Evolutionary conservation across 1,140 invertebrate genomes (phyloP).

Genomic region (Phortica variegata): DNA sequence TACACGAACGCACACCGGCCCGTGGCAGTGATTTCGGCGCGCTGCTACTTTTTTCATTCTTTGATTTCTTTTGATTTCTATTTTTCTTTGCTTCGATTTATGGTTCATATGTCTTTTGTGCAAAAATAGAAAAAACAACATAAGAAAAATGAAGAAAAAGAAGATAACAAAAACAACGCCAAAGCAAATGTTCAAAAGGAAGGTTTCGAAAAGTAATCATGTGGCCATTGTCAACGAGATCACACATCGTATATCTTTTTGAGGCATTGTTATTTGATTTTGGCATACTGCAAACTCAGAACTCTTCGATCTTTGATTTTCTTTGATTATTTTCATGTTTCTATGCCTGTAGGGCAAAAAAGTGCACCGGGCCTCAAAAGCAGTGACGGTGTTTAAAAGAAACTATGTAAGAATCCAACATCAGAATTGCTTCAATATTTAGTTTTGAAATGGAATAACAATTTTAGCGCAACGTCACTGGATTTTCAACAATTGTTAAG

Average conservation of each 20-base stretch:
- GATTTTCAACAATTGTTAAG: constrained; percentile 22
- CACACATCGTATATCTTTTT: constrained; percentile 53
- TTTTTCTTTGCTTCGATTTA: constrained; percentile 18
- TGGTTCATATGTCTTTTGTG: constrained; percentile 23
- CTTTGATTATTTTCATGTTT: constrained; percentile 21
- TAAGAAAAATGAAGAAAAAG: constrained; percentile 3
- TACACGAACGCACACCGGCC: constrained; percentile 46
- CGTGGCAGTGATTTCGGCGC: constrained; percentile 52
- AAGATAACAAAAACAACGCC: constrained; percentile 20
- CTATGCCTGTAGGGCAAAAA: too few species aligned
- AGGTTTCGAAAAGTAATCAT: constrained; percentile 34
- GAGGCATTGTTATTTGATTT: constrained; percentile 38
- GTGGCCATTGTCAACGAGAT: constrained; percentile 56
- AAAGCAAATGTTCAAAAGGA: constrained; percentile 18
- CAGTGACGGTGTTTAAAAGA: neutral
- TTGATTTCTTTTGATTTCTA: neutral
- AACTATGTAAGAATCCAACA: neutral
- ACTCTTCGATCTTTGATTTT: constrained; percentile 6
- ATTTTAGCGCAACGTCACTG: constrained; percentile 10
- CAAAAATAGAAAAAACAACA: constrained; percentile 6
- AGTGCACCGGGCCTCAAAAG: constrained; percentile 36
- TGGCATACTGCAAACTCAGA: constrained; percentile 22
- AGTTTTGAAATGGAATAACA: too few species aligned
- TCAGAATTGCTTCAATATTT: too few species aligned
- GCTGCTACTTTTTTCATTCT: constrained; percentile 9